These are phyloP conservation scores for Caenorhabditis sulstoni DNA, from an alignment of 2,888 invertebrate genomes.

Conservation along the genomic window DNA sequence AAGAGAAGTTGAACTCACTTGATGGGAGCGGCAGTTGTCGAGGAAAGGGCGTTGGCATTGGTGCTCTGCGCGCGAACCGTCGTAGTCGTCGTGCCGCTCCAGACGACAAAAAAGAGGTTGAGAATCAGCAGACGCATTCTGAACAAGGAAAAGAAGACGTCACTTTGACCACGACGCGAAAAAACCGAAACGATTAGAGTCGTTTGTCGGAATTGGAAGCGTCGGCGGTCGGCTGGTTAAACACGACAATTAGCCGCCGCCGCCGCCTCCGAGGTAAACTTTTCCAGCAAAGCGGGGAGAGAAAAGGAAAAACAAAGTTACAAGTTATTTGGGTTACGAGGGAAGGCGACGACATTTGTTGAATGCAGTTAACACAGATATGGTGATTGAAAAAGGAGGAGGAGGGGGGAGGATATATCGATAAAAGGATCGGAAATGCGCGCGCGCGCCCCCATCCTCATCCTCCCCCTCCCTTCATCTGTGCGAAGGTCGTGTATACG, in stretches of 20 bases:
- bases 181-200: slow-evolving; percentile 1
- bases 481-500: too few relatives aligned
- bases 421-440: slow-evolving; percentile 13
- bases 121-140: slow-evolving; percentile 48
- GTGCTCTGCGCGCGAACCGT: slow-evolving; percentile 4
- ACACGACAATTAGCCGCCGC: slow-evolving; percentile 15
- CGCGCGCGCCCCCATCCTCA: too few relatives aligned
- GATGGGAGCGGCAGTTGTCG: slow-evolving; percentile 35
- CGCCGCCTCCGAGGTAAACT: too few relatives aligned
- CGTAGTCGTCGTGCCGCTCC: slow-evolving; percentile 2
- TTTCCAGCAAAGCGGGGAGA: too few relatives aligned
- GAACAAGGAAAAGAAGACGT: slow-evolving; percentile 5
- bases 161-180: slow-evolving; percentile 34
- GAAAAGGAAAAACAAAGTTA: background rate
- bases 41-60: slow-evolving; percentile 16
- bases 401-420: background rate
- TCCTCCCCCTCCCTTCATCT: too few relatives aligned
- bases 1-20: too few relatives aligned
- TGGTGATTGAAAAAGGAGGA: slow-evolving; percentile 2
- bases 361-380: slow-evolving; percentile 9
- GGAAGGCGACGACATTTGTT: background rate
- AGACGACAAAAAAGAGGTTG: slow-evolving; percentile 53
- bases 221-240: background rate
- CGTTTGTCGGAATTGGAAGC: background rate
- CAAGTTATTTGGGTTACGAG: background rate